Conservation (phyloP, 1,140 invertebrate species). For the Himalopsyche phryganea region DNA sequence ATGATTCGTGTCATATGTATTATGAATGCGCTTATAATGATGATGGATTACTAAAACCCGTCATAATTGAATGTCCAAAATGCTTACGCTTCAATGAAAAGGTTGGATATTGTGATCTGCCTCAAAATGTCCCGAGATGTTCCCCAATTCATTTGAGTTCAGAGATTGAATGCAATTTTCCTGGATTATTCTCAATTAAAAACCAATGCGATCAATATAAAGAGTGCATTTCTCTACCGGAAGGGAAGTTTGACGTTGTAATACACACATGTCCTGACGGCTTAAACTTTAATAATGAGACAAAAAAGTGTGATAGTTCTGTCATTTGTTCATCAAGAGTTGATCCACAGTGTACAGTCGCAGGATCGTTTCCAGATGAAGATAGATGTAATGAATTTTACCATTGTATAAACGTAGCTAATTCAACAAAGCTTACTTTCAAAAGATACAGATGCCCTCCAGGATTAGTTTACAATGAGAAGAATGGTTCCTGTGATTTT, state of each 20-base stretch:
- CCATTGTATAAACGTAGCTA: not conserved
- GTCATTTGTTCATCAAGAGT: not conserved
- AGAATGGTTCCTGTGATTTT: conserved; percentile 14
- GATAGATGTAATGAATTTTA: conserved; percentile 23
- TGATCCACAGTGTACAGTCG: conserved; percentile 1
- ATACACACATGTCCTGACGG: conserved; percentile 14
- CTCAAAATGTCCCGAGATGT: conserved; percentile 22
- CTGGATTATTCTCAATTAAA: conserved; percentile 8
- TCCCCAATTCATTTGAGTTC: not conserved
- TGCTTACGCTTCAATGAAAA: conserved; percentile 28
- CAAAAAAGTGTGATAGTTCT: conserved; percentile 13
- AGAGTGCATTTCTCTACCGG: conserved; percentile 11
- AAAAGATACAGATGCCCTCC: conserved; percentile 13
- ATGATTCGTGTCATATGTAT: conserved; percentile 22
- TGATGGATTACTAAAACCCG: conserved; percentile 6
- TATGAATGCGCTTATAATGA: conserved; percentile 23
- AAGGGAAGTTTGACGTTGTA: conserved; percentile 6
- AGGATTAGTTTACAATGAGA: conserved; percentile 17
- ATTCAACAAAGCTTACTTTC: conserved; percentile 1
- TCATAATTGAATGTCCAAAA: conserved; percentile 20
- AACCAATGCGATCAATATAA: conserved; percentile 18
- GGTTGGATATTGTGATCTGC: conserved; percentile 19
- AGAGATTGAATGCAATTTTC: conserved; percentile 3
- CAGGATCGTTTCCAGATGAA: conserved; percentile 10
- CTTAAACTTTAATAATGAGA: conserved; percentile 20